Evolutionary conservation across 2,113 vertebrate genomes (phyloP), one percentile per base, ranked within the genome.

Genomic region (Carassius auratus): DNA sequence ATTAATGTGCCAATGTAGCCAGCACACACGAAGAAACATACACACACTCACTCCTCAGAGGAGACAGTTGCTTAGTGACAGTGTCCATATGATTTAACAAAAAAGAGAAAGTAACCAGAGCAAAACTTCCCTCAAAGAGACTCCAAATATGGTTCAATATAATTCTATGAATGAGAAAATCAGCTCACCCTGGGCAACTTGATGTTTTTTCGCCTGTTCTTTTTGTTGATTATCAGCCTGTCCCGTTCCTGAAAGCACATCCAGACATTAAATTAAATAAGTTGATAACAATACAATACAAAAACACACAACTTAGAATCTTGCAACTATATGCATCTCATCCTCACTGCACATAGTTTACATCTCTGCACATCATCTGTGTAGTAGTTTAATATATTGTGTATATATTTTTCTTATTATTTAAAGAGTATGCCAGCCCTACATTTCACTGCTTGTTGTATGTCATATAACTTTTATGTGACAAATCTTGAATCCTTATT

Each of bases 161-260:
- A 14, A 3, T 17, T 77, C 21, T 13, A 76, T 3, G 75, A 8
- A 71, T 2, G 48, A 52, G 14, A 45, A 1, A 2, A 50, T 17
- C 17, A 17, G 73, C 96, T 96, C 92, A 99, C 98, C 95, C 97
- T 97, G 68, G 96, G 93, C 26, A 96, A 91, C 90, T 97, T 99
- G 87, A 97, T 87, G 21, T 95, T 95, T 95, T 97, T 98, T 87
- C 96, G 95, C 61, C 91, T 94, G 87, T 93, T 96, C 90, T 97
- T 97, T 91, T 95, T 98, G 91, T 90, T 95, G 36, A 96, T 95
- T 84, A 96, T 87, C 83, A 97, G 91, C 77, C 95, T 93, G 84
- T 99, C 97, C 81, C 96, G 93, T 93, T 99, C 98, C 98, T 99
- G 76, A 57, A 85, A 89, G 89, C 84, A 91, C 82, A 89, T 30